Conservation (phyloP, 2,797 vertebrate species). For the Champsocephalus esox region DNA sequence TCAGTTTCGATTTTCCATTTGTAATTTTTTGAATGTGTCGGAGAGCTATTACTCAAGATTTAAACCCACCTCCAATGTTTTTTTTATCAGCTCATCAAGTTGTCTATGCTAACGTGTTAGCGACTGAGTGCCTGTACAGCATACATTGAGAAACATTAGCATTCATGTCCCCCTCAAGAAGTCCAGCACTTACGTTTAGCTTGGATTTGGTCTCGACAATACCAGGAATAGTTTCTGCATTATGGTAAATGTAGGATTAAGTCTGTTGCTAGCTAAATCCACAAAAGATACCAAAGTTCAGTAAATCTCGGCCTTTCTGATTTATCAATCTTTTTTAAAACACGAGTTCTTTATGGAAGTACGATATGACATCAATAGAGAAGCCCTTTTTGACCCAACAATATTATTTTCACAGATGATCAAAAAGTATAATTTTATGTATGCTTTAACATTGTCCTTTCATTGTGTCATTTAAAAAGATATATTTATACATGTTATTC, state of each 20-base stretch:
- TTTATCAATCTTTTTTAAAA: neutral
- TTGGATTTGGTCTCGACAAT: neutral
- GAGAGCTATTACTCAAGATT: neutral
- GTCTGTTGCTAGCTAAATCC: neutral
- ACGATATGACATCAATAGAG: neutral
- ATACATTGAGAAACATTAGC: neutral
- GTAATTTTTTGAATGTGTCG: neutral
- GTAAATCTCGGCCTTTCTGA: neutral
- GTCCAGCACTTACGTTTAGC: neutral
- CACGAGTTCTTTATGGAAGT: neutral
- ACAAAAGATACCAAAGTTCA: neutral
- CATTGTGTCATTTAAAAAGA: conserved; percentile 8
- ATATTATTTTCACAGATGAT: neutral
- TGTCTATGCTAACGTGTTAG: neutral
- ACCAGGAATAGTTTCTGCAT: neutral
- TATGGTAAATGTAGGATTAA: neutral
- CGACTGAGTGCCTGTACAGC: neutral
- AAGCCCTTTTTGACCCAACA: no score
- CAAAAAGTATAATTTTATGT: neutral
- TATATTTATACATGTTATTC: neutral
- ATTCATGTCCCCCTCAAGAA: neutral
- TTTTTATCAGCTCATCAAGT: neutral
- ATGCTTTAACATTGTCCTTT: conserved; percentile 6
- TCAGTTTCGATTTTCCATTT: neutral
- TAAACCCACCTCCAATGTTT: neutral